Base-by-base conservation (phyloP, 2,113 vertebrate species). In the Tetrax tetrax region DNA sequence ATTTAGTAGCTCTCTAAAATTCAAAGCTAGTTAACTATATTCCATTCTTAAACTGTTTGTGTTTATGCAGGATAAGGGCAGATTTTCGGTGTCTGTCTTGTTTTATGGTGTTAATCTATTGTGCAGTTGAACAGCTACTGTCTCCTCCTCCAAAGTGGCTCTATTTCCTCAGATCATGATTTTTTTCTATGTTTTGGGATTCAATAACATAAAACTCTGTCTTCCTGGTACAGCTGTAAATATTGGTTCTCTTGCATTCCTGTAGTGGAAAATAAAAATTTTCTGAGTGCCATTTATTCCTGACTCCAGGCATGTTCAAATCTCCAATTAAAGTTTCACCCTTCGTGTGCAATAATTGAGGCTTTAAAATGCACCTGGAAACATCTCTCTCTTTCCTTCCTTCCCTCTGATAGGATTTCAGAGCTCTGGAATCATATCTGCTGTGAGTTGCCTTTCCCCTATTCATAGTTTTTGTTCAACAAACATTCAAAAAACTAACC, bases 341-440 rank as follows among this genome's bases (percentile, higher is more conserved):
- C 83, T 66, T n/a, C 29, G 28, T 43, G 23, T 75, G 65, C 4
- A 4, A 70, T 68, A 89, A 82, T 11, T 47, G 47, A 91, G 59
- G 59, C 37, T 76, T 90, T 89, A 57, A 96, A 94, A 84, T 60
- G 57, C 70, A 93, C 45, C 74, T 91, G 87, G 65, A 91, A 95
- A 87, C 1, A 1, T 59, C 7, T 63, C 41, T n/a, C 28, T 47
- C 59, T 17, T 66, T 72, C n/a, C 29, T 76, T 71, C 59, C 43
- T 86, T 91, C 54, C 33, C 23, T 69, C 48, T 29, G 16, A 76
- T 24, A 71, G 53, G 47, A 93, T 90, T 88, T 86, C 80, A 86
- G 68, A 93, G 70, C 60, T 95, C 65, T 87, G 68, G 61, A 87
- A 92, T 60, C 16, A 50, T 78, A 71, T 71, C 33, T 85, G 31